phyloP scores from a whole-genome alignment of 2,113 vertebrate species.

The Vidua macroura region DNA sequence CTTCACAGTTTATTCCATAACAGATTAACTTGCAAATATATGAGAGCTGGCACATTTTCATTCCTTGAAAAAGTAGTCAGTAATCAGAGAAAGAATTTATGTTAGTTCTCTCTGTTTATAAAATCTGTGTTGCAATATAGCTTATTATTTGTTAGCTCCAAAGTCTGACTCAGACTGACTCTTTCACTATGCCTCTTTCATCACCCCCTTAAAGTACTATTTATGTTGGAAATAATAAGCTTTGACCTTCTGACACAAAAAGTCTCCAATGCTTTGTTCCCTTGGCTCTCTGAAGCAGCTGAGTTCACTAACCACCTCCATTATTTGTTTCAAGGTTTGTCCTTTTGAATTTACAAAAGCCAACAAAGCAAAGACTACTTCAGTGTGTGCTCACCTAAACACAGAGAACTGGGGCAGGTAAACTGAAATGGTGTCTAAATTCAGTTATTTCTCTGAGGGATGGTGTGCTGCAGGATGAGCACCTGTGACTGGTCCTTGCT shows the following conservation, averaged over 20 bases:
- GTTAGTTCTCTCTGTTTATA: background rate
- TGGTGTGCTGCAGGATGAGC: background rate
- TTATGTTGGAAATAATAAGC: background rate
- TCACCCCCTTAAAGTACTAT: background rate
- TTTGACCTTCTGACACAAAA: background rate
- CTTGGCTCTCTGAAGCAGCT: background rate
- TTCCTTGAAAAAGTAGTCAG: background rate
- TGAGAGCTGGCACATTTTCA: fast-evolving
- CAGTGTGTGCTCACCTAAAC: background rate
- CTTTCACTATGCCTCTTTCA: background rate
- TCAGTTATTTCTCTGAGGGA: background rate
- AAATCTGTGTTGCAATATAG: background rate
- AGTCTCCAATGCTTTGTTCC: background rate
- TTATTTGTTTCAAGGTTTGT: background rate
- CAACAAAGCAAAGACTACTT: background rate
- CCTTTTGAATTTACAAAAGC: background rate
- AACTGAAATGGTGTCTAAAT: background rate
- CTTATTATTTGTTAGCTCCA: background rate
- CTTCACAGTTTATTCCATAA: background rate
- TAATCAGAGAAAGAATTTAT: background rate
- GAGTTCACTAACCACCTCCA: background rate
- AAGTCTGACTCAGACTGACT: background rate
- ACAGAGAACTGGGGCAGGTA: background rate
- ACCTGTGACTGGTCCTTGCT: background rate
- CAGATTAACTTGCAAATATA: background rate